Conservation (phyloP, 2,113 vertebrate genomes). For the Vidua chalybeata region DNA sequence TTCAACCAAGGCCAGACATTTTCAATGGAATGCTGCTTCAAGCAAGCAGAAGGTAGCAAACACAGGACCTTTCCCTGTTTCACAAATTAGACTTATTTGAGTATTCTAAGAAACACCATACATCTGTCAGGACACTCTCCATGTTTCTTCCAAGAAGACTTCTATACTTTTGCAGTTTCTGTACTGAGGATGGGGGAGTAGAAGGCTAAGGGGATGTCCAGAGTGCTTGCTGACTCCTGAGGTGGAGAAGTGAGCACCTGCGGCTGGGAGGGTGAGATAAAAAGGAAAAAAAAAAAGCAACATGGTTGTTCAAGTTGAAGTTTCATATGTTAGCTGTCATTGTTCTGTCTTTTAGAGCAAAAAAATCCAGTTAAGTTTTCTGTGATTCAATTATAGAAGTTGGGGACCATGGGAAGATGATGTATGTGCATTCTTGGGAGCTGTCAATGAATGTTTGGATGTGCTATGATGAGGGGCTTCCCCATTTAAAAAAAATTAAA, state of each 20-base stretch:
- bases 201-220: neutral
- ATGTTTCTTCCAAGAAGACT: neutral
- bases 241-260: neutral
- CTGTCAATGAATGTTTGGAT: neutral
- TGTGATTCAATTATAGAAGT: neutral
- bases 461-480: neutral
- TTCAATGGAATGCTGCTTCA: neutral
- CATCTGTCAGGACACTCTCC: neutral
- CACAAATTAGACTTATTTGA: neutral
- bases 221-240: rapidly evolving
- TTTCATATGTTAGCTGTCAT: neutral
- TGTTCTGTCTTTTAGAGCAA: neutral
- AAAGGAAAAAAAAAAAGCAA: neutral
- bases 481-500: neutral
- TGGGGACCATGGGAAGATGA: neutral
- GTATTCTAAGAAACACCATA: neutral
- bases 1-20: neutral
- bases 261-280: rapidly evolving
- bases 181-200: rapidly evolving
- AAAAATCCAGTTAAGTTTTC: neutral
- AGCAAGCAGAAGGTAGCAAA: neutral
- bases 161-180: neutral
- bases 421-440: neutral
- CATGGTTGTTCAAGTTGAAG: neutral
- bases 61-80: neutral